Percentiles rank a stretch among this genome's conserved stretches.
Evolutionary conservation across 2,113 vertebrate species (phyloP).

Genomic region (Elephantulus edwardii): DNA sequence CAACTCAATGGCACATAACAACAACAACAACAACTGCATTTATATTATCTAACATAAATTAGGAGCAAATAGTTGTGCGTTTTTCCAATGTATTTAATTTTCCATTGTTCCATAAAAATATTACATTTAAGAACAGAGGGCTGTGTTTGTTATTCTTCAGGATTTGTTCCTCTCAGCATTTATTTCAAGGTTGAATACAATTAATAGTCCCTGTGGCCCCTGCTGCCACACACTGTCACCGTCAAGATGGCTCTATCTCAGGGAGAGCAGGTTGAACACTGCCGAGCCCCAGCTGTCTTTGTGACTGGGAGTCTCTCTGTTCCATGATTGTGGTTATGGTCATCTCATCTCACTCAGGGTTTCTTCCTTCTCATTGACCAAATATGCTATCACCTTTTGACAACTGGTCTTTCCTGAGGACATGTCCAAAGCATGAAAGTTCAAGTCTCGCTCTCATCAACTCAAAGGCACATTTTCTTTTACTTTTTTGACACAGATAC

Average conservation of each 20-base stretch:
- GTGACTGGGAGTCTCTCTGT: not conserved
- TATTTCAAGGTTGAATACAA: not conserved
- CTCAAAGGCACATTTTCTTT: not conserved
- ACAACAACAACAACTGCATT: not conserved
- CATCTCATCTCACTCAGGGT: not conserved
- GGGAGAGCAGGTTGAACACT: not conserved
- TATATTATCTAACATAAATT: conserved; percentile 40
- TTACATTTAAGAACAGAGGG: not conserved
- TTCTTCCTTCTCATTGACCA: not conserved
- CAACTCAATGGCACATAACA: too few relatives aligned
- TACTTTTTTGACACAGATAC: not conserved
- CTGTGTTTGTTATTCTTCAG: not conserved
- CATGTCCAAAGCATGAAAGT: not conserved
- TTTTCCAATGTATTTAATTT: not conserved
- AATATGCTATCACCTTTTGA: not conserved
- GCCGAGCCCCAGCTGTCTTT: not conserved
- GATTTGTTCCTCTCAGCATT: not conserved
- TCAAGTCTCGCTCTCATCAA: not conserved
- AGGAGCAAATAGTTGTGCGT: not conserved
- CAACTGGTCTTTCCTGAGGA: not conserved
- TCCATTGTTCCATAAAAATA: not conserved
- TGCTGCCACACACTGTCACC: too few relatives aligned
- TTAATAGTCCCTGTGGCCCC: not conserved
- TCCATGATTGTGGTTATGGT: not conserved
- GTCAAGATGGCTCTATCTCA: not conserved